Conservation (phyloP, 2,113 vertebrate species). For the Potamarius usumacintae region DNA sequence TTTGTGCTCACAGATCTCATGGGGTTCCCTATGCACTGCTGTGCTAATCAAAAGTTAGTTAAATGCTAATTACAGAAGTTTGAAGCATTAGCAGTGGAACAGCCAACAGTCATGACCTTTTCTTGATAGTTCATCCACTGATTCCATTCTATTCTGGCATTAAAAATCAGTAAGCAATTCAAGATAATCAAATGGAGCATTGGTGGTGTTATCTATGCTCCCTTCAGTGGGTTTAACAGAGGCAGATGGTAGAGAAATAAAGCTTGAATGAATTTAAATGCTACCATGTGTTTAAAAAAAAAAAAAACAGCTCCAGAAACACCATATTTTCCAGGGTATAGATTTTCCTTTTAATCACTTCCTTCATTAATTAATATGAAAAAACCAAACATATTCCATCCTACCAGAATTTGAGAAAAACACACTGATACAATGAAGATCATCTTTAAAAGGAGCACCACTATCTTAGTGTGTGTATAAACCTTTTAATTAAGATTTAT, state of each 20-base stretch:
- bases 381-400: neutral
- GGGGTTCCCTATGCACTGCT: conserved; percentile 11
- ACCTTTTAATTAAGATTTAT: neutral
- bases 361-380: neutral
- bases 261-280: neutral
- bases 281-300: neutral
- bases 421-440: neutral
- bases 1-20: conserved; percentile 21
- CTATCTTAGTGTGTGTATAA: neutral
- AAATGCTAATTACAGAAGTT: conserved; percentile 39
- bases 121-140: conserved; percentile 3
- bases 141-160: neutral
- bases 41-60: conserved; percentile 38
- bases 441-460: too few relatives aligned
- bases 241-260: neutral
- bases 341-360: neutral
- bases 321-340: neutral
- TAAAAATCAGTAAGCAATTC: conserved; percentile 18
- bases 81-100: conserved; percentile 9
- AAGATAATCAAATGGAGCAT: conserved; percentile 4
- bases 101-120: conserved; percentile 34
- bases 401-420: too few relatives aligned
- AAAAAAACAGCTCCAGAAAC: neutral
- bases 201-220: neutral
- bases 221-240: neutral